phyloP scores from a whole-genome alignment of 2,888 invertebrate species.

The Dryocosmus kuriphilus region DNA sequence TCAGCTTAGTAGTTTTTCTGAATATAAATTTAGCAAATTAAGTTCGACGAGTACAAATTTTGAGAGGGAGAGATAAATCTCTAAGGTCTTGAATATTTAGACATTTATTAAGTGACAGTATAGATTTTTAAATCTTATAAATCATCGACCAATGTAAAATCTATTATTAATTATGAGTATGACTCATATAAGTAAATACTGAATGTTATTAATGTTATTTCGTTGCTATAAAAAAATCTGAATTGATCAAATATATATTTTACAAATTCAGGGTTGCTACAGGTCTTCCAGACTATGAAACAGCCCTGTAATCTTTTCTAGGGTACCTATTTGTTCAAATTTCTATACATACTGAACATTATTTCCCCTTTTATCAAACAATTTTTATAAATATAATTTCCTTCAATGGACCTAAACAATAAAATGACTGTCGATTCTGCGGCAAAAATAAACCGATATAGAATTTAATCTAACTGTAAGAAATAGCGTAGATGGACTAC shows the following conservation, averaged over 20 bases:
- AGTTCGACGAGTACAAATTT: background rate
- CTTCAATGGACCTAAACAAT: background rate
- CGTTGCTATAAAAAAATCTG: background rate
- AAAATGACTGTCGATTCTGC: background rate
- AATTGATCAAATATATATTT: background rate
- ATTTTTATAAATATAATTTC: background rate
- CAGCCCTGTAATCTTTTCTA: background rate
- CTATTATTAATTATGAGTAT: background rate
- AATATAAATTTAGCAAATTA: background rate
- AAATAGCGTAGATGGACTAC: background rate
- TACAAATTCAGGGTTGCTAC: background rate
- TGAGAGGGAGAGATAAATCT: background rate
- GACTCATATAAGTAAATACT: background rate
- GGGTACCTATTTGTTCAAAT: background rate
- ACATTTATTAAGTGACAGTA: background rate
- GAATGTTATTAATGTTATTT: background rate
- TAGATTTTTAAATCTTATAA: conserved; percentile 4
- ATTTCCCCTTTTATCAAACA: background rate
- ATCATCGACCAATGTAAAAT: conserved; percentile 18
- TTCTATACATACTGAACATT: no score
- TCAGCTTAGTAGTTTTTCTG: background rate
- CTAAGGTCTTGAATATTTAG: background rate
- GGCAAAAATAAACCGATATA: background rate
- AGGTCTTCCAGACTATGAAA: no score
- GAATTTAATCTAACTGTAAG: background rate